Conservation (phyloP, 2,888 invertebrate genomes). For the Oscheius myriophilus region DNA sequence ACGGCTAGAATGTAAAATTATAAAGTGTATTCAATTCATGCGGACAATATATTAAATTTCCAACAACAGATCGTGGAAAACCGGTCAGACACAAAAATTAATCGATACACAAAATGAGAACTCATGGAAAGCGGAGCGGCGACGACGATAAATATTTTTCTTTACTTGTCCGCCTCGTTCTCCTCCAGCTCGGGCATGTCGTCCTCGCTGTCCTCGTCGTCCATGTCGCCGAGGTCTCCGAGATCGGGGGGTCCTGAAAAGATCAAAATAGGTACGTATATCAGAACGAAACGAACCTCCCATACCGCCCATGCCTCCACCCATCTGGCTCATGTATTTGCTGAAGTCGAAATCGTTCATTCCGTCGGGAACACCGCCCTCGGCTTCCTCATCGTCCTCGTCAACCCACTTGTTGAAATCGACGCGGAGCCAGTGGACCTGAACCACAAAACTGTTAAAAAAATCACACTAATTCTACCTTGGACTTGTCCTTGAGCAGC, state of each 20-base stretch:
- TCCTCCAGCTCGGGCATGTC: constrained; percentile 59
- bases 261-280: background rate
- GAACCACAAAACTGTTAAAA: constrained; percentile 3
- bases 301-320: constrained; percentile 33
- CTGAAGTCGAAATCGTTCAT: constrained; percentile 50
- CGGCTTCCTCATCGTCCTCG: constrained; percentile 87
- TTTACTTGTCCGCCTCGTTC: constrained; percentile 31
- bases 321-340: constrained; percentile 50
- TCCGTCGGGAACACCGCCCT: constrained; percentile 74
- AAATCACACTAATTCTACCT: constrained; percentile 74
- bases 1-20: background rate
- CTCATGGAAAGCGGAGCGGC: constrained; percentile 11
- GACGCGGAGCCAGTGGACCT: constrained; percentile 76
- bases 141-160: too few relatives aligned
- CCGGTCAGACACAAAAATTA: constrained; percentile 14
- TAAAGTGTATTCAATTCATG: constrained; percentile 5
- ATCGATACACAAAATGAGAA: constrained; percentile 19
- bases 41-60: background rate
- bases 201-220: constrained; percentile 21
- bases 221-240: constrained; percentile 14
- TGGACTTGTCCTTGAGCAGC: constrained; percentile 71
- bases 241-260: constrained; percentile 16
- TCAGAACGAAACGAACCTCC: background rate
- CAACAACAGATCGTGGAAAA: constrained; percentile 18
- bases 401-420: constrained; percentile 98